Percentiles rank a stretch among this genome's conserved stretches.
Conservation (phyloP, 2,888 invertebrate genomes). For the Scelioninae gen. 2 region DNA sequence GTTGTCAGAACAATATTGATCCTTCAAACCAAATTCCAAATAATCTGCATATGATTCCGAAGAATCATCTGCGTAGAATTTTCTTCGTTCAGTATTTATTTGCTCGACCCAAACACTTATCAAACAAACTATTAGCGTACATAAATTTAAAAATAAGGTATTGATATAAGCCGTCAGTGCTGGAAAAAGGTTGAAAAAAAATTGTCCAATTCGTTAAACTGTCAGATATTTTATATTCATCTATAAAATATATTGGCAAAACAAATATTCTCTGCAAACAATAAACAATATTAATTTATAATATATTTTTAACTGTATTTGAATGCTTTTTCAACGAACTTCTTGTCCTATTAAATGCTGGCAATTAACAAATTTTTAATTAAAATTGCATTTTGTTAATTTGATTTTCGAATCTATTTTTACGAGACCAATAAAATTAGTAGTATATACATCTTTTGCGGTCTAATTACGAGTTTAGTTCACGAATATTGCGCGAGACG, state of each 20-base stretch:
- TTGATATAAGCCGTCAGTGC: conserved; percentile 64
- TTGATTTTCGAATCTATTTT: conserved; percentile 31
- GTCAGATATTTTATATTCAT: too few species aligned
- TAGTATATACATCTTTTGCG: conserved; percentile 49
- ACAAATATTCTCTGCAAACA: too few species aligned
- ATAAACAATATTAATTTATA: too few species aligned
- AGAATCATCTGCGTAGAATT: not conserved
- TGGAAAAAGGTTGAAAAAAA: too few species aligned
- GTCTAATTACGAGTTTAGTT: conserved; percentile 52
- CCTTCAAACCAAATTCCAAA: not conserved
- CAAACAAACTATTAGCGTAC: conserved; percentile 64
- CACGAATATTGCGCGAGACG: conserved; percentile 41
- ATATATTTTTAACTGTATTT: not conserved
- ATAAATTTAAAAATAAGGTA: conserved; percentile 65
- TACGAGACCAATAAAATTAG: conserved; percentile 28
- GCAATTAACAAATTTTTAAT: too few species aligned
- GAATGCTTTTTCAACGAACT: not conserved
- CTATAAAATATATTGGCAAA: too few species aligned
- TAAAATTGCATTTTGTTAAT: conserved; percentile 25
- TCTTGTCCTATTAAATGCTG: too few species aligned
- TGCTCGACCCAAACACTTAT: conserved; percentile 66
- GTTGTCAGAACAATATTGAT: not conserved
- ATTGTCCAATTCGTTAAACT: too few species aligned
- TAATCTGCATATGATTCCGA: not conserved
- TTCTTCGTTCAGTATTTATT: conserved; percentile 39